A percentile compares a stretch with the other conserved stretches of the same genome.
phyloP scores from a whole-genome alignment of 2,797 vertebrate genomes.

The Takifugu rubripes region DNA sequence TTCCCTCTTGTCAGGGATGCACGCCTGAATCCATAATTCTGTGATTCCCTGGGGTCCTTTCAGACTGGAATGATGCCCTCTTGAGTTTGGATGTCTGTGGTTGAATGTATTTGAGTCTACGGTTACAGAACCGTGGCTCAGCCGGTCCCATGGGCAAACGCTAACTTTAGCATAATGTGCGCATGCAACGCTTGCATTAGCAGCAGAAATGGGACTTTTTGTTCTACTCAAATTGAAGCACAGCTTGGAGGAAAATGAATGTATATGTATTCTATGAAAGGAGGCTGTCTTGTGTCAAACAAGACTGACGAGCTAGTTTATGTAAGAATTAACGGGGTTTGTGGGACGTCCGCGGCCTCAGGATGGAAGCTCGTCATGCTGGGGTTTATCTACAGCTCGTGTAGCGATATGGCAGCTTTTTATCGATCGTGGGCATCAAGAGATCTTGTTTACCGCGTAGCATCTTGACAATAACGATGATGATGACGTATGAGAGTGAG shows the following conservation, averaged over 20 bases:
- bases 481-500: too few relatives aligned
- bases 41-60: slow-evolving; percentile 12
- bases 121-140: slow-evolving; percentile 36
- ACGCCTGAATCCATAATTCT: slow-evolving; percentile 12
- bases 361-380: too few relatives aligned
- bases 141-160: slow-evolving; percentile 33
- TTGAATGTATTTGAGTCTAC: slow-evolving; percentile 38
- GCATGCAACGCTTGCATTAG: slow-evolving; percentile 36
- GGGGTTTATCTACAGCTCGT: too few relatives aligned
- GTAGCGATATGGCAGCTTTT: too few relatives aligned
- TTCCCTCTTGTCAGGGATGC: background rate
- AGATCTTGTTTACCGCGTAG: too few relatives aligned
- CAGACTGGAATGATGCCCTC: slow-evolving; percentile 7
- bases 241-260: slow-evolving; percentile 11
- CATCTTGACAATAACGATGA: too few relatives aligned
- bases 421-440: too few relatives aligned
- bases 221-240: slow-evolving; percentile 19
- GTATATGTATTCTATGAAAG: slow-evolving; percentile 26
- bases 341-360: slow-evolving; percentile 28
- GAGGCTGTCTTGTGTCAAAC: slow-evolving; percentile 19
- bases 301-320: slow-evolving; percentile 36
- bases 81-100: slow-evolving; percentile 19
- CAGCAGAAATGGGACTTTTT: slow-evolving; percentile 43
- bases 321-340: slow-evolving; percentile 22
- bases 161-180: slow-evolving; percentile 59